Percentiles rank a stretch among this genome's conserved stretches.
Conservation (phyloP, 2,113 vertebrate genomes). For the Puma concolor region DNA sequence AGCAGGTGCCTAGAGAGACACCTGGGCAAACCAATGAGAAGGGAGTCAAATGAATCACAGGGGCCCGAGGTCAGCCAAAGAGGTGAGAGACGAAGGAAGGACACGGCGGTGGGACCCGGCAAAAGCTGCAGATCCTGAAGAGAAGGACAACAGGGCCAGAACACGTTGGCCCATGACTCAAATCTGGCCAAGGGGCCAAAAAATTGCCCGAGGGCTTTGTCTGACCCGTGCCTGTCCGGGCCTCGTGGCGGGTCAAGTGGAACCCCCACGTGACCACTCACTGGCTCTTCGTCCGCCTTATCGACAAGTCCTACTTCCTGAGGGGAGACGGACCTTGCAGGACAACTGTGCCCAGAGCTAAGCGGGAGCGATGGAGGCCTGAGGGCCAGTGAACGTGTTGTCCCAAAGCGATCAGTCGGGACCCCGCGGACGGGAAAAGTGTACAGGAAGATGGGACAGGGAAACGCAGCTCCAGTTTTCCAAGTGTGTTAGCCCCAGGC, state of each 20-base stretch:
- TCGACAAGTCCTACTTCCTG: accelerated
- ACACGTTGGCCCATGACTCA: not conserved
- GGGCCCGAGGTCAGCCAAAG: not conserved
- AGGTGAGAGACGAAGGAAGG: accelerated
- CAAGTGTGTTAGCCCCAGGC: not conserved
- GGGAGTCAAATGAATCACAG: not conserved
- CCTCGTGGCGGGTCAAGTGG: not conserved
- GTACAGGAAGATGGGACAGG: accelerated
- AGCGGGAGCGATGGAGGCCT: not conserved
- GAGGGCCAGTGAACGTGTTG: accelerated
- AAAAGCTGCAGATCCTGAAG: no score
- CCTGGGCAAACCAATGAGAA: accelerated
- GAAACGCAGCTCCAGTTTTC: not conserved
- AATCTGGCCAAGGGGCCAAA: accelerated
- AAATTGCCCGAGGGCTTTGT: accelerated
- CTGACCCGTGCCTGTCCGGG: accelerated
- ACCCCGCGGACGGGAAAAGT: not conserved
- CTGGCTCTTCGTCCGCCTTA: not conserved
- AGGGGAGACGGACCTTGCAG: not conserved
- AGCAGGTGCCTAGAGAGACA: not conserved
- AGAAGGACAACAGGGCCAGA: accelerated
- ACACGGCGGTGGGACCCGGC: accelerated
- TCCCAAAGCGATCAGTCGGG: not conserved
- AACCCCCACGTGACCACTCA: accelerated
- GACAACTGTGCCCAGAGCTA: not conserved